Conservation (phyloP, 2,797 vertebrate species). For the Cuniculus paca region DNA sequence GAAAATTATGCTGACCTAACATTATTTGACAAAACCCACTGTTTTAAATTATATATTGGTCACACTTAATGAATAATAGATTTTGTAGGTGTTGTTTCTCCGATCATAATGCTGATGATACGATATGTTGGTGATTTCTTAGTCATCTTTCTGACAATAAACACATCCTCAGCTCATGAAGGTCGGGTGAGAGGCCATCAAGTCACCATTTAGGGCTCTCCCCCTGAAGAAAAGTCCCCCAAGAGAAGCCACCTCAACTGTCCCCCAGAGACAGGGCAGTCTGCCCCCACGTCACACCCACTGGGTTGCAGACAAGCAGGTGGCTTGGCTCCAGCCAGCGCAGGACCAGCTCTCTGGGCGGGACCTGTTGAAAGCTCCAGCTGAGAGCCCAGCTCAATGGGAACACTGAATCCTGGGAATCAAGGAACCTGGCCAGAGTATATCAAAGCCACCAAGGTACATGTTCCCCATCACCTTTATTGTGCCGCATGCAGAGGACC, state of each 20-base stretch:
- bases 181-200: not conserved
- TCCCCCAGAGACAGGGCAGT: too few relatives aligned
- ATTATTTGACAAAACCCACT: slow-evolving; percentile 97
- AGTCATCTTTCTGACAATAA: slow-evolving; percentile 90
- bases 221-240: not conserved
- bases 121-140: slow-evolving; percentile 89
- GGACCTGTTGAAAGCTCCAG: not conserved
- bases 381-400: not conserved
- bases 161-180: slow-evolving; percentile 86
- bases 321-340: not conserved
- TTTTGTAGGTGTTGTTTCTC: slow-evolving; percentile 96
- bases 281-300: not conserved
- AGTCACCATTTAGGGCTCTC: not conserved
- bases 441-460: slow-evolving; percentile 74
- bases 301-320: accelerated
- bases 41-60: slow-evolving; percentile 99
- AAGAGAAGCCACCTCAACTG: accelerated
- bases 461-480: slow-evolving; percentile 63
- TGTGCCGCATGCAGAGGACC: slow-evolving; percentile 73
- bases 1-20: slow-evolving; percentile 99
- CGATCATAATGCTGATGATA: slow-evolving; percentile 95
- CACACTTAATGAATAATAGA: slow-evolving; percentile 99
- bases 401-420: slow-evolving; percentile 26
- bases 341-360: too few relatives aligned
- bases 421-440: not conserved